Conservation (phyloP, 2,888 invertebrate species). For the Thymelicus lineola region DNA sequence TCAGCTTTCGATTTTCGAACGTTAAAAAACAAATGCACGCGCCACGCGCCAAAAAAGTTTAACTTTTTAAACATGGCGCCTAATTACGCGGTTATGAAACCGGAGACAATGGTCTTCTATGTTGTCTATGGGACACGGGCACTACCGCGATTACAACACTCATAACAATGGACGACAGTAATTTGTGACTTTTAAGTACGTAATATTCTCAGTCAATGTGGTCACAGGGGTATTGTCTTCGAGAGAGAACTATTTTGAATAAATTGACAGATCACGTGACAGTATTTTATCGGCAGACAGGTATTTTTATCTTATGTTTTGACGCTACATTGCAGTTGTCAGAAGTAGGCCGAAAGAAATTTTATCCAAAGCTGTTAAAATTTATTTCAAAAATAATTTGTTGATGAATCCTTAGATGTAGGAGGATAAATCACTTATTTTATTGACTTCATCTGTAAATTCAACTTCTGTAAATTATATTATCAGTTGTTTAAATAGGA, state of each 20-base stretch:
- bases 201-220: conserved; percentile 34
- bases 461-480: too few species aligned
- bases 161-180: conserved; percentile 37
- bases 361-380: too few species aligned
- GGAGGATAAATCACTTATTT: too few species aligned
- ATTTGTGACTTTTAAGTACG: conserved; percentile 36
- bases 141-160: conserved; percentile 36
- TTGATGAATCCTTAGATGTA: too few species aligned
- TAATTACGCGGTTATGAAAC: conserved; percentile 50
- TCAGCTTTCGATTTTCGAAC: conserved; percentile 38
- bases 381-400: too few species aligned
- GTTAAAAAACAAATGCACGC: conserved; percentile 38
- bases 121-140: conserved; percentile 48
- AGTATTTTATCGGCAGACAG: conserved; percentile 13
- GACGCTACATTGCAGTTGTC: too few species aligned
- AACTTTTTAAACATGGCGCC: conserved; percentile 43
- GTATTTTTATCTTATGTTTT: too few species aligned
- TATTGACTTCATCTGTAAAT: too few species aligned
- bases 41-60: conserved; percentile 37
- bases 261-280: conserved; percentile 33
- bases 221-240: conserved; percentile 34
- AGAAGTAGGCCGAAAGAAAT: too few species aligned
- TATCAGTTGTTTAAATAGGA: too few species aligned
- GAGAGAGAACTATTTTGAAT: conserved; percentile 31
- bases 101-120: conserved; percentile 47